Conservation (phyloP, 2,888 invertebrate species). For the Nomada fucata region DNA sequence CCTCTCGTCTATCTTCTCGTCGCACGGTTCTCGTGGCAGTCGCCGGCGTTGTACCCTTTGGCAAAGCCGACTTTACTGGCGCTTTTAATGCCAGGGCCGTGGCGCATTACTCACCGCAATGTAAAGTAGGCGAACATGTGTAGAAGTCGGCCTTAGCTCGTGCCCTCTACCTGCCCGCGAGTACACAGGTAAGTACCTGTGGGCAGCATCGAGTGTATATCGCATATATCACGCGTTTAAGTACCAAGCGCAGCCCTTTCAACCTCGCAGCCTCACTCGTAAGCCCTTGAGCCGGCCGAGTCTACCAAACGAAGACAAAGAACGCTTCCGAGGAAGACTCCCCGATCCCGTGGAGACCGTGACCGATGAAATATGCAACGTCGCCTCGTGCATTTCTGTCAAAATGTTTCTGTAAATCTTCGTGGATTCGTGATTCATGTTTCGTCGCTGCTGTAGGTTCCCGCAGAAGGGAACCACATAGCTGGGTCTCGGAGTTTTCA, state of each 20-base stretch:
- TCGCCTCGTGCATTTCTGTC: constrained; percentile 58
- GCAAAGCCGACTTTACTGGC: constrained; percentile 64
- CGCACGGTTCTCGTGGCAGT: constrained; percentile 53
- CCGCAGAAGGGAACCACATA: background rate
- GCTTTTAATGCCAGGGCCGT: constrained; percentile 68
- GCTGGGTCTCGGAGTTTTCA: background rate
- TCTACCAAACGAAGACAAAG: constrained; percentile 58
- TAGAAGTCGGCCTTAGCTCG: constrained; percentile 56
- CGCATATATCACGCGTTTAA: constrained; percentile 73
- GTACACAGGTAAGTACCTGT: constrained; percentile 68
- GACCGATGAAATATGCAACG: constrained; percentile 55
- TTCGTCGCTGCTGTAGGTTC: constrained; percentile 29
- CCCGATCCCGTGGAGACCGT: constrained; percentile 45
- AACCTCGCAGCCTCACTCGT: constrained; percentile 49
- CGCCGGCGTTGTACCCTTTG: constrained; percentile 51
- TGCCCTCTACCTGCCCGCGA: constrained; percentile 59
- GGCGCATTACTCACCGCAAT: constrained; percentile 70
- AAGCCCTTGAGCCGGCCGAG: constrained; percentile 39
- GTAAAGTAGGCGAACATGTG: constrained; percentile 72
- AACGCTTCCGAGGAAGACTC: constrained; percentile 25
- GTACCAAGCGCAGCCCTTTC: constrained; percentile 63
- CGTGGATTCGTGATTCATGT: constrained; percentile 48
- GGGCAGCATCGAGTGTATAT: constrained; percentile 66
- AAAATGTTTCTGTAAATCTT: constrained; percentile 50
- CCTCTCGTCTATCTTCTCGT: constrained; percentile 63